phyloP scores from a whole-genome alignment of 2,797 vertebrate species.

The Potorous gilbertii region DNA sequence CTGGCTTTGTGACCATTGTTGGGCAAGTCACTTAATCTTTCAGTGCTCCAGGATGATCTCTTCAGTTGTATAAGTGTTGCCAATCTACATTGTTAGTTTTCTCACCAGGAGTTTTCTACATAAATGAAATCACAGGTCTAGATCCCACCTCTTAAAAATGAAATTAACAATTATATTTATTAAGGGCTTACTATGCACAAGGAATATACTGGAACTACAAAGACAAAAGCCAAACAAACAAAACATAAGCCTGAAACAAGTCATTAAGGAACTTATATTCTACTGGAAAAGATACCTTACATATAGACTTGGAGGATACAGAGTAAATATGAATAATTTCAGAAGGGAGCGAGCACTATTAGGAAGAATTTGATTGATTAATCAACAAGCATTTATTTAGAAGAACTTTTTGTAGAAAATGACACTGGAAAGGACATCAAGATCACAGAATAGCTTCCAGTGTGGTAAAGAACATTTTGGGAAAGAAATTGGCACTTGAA shows the following conservation, averaged over 20 bases:
- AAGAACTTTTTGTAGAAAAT: neutral
- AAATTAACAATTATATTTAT: neutral
- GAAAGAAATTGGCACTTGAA: too few relatives aligned
- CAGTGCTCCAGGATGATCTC: neutral
- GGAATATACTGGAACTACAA: neutral
- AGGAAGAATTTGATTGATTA: neutral
- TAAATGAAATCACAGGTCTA: neutral
- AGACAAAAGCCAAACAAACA: neutral
- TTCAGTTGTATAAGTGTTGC: neutral
- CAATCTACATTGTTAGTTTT: neutral
- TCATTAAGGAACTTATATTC: neutral
- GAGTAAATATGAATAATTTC: neutral
- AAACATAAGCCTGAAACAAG: neutral
- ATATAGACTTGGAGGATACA: neutral
- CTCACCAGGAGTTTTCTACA: neutral
- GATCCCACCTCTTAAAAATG: neutral
- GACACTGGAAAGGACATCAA: neutral
- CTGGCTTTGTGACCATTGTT: neutral
- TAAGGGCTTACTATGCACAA: neutral
- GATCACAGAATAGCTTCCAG: neutral
- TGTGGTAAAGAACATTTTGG: neutral
- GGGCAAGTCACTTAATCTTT: neutral
- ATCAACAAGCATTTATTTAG: neutral
- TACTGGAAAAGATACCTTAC: neutral
- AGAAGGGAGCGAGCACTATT: neutral